Conservation (phyloP, 2,113 vertebrate species). For the Telmatochromis brachygnathus region DNA sequence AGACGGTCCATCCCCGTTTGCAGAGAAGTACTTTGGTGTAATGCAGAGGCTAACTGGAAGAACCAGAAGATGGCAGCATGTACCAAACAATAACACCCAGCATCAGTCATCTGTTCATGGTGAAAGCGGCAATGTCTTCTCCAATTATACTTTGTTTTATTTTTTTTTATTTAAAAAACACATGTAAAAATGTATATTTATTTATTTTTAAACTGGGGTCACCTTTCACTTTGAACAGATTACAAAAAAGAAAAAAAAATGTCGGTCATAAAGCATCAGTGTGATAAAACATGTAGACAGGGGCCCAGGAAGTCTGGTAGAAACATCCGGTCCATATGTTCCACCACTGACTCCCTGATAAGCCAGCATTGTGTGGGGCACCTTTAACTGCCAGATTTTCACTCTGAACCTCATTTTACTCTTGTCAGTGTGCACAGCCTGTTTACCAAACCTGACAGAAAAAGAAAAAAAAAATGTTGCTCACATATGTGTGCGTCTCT, state of each 20-base stretch:
- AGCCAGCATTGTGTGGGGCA: not conserved
- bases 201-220: not conserved
- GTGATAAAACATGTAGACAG: not conserved
- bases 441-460: not conserved
- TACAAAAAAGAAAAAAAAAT: not conserved
- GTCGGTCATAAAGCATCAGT: not conserved
- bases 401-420: not conserved
- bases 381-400: not conserved
- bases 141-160: not conserved
- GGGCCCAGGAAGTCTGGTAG: not conserved
- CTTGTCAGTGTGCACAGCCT: not conserved
- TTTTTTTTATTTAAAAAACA: not conserved
- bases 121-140: not conserved
- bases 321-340: not conserved
- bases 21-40: not conserved
- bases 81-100: not conserved
- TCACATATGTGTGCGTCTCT: not conserved
- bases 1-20: not conserved
- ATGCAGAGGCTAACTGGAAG: constrained; percentile 5
- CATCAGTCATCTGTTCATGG: not conserved
- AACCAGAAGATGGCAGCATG: constrained; percentile 49
- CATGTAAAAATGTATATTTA: not conserved
- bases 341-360: not conserved
- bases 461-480: not conserved
- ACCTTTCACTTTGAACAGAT: not conserved